Percentiles rank a stretch among this genome's conserved stretches.
Evolutionary conservation across 2,888 invertebrate species (phyloP).

Genomic region (Linhomoeus sp.): DNA sequence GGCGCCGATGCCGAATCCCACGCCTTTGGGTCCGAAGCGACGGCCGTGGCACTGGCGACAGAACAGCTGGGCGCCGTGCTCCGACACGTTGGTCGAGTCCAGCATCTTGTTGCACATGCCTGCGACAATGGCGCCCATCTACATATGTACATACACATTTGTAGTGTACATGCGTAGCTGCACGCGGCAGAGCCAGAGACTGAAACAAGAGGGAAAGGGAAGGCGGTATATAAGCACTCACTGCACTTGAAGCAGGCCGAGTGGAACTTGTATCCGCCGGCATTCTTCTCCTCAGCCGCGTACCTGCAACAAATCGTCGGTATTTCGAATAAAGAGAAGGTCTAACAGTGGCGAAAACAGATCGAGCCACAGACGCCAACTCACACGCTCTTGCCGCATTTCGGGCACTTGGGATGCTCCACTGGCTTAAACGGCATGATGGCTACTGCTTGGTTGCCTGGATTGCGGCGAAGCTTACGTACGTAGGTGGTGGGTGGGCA

Average conservation of each 20-base stretch:
- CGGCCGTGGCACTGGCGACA: slow-evolving; percentile 85
- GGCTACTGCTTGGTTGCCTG: no score
- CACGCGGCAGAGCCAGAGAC: no score
- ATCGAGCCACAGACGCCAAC: no score
- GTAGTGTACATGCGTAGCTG: no score
- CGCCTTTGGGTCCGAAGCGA: slow-evolving; percentile 87
- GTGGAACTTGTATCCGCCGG: slow-evolving; percentile 64
- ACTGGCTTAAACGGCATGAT: slow-evolving; percentile 54
- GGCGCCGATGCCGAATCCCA: slow-evolving; percentile 94
- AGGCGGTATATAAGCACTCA: no score
- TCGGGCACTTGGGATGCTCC: slow-evolving; percentile 93
- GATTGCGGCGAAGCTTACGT: no score
- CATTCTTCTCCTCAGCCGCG: slow-evolving; percentile 88
- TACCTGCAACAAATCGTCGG: no score
- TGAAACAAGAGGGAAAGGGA: background rate
- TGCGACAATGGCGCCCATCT: slow-evolving; percentile 2
- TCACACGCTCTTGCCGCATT: slow-evolving; percentile 96
- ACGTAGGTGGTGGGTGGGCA: no score
- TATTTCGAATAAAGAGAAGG: no score
- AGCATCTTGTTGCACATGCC: slow-evolving; percentile 70
- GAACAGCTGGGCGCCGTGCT: slow-evolving; percentile 71
- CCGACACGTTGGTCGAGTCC: slow-evolving; percentile 82
- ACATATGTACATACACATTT: no score
- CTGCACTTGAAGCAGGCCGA: slow-evolving; percentile 30
- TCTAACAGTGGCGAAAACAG: no score